Conservation (phyloP, 2,113 vertebrate species). For the Aptenodytes patagonicus region DNA sequence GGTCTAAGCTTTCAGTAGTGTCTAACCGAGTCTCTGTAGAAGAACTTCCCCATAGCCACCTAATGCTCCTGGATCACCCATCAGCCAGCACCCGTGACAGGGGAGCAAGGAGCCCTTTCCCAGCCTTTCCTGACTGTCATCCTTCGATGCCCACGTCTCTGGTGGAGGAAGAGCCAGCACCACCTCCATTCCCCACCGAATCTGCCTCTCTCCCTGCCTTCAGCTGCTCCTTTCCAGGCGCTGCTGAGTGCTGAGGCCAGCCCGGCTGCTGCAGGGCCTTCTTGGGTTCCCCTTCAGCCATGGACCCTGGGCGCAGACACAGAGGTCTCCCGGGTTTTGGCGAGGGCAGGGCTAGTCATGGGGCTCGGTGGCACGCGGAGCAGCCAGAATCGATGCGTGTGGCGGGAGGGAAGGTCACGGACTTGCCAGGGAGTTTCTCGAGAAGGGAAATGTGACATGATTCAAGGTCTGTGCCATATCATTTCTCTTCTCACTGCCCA, state of each 20-base stretch:
- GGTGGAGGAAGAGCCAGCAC: fast-evolving
- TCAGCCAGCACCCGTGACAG: background rate
- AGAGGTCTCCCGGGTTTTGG: background rate
- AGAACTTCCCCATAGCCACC: background rate
- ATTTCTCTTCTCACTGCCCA: background rate
- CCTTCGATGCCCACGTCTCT: background rate
- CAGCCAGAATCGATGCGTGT: fast-evolving
- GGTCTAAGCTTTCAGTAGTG: background rate
- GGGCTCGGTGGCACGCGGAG: background rate
- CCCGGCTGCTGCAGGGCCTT: background rate
- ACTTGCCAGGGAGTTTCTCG: background rate
- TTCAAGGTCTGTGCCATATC: background rate
- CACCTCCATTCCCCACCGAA: background rate
- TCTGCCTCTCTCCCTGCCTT: background rate
- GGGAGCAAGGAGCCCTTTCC: background rate
- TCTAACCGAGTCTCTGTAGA: background rate
- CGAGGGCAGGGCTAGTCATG: fast-evolving
- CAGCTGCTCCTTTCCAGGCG: background rate
- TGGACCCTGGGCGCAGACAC: background rate
- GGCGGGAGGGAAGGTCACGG: fast-evolving
- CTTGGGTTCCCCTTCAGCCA: background rate
- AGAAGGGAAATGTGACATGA: background rate
- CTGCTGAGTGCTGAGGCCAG: background rate
- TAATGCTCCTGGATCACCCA: background rate
- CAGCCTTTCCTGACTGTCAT: background rate